Evolutionary conservation across 2,113 vertebrate species (phyloP).

Genomic region (Numida meleagris): DNA sequence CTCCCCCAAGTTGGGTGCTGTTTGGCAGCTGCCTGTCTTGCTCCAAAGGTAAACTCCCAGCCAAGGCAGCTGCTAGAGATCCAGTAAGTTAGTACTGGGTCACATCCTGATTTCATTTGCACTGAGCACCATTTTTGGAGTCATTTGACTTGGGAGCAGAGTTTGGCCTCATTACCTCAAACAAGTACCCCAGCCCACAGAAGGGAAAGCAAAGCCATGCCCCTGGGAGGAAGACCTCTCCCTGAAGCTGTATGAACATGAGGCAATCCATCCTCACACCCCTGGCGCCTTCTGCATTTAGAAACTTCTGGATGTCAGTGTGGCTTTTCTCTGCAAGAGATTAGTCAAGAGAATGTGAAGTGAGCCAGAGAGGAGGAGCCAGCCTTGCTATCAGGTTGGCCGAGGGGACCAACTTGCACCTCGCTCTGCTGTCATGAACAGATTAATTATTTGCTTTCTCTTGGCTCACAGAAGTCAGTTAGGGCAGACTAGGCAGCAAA

Average conservation of each 20-base stretch:
- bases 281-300: rapidly evolving
- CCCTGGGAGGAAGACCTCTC: neutral
- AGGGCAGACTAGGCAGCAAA: neutral
- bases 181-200: rapidly evolving
- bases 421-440: neutral
- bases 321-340: neutral
- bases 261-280: rapidly evolving
- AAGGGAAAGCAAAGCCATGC: neutral
- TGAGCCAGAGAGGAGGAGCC: neutral
- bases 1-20: neutral
- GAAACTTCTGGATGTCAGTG: neutral
- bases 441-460: neutral
- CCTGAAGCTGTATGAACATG: rapidly evolving
- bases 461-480: neutral
- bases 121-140: neutral
- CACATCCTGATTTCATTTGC: neutral
- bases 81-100: neutral
- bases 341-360: neutral
- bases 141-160: neutral
- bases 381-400: neutral
- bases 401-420: neutral
- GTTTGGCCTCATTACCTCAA: neutral
- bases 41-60: neutral
- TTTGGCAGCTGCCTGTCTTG: conserved; percentile 6
- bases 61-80: conserved; percentile 4